These are phyloP conservation scores for Recurvirostra avosetta DNA, from an alignment of 2,113 vertebrate species.

Conservation along the genomic window DNA sequence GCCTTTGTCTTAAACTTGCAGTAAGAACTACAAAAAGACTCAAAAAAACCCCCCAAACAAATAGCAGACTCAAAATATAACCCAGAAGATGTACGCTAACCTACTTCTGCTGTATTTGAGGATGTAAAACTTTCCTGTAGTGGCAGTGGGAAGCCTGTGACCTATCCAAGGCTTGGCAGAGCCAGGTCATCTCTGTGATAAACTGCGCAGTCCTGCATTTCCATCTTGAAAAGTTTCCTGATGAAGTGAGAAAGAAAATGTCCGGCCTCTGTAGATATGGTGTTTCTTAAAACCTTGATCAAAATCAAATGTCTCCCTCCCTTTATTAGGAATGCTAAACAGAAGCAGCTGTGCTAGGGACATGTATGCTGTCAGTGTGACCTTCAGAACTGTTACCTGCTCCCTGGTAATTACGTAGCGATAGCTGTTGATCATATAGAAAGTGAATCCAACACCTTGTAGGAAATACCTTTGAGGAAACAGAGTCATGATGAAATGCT, in stretches of 20 bases:
- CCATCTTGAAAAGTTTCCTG: slow-evolving; percentile 47
- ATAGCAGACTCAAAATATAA: neutral
- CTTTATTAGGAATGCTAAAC: slow-evolving; percentile 37
- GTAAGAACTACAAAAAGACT: neutral
- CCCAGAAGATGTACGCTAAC: neutral
- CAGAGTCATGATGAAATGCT: slow-evolving; percentile 18
- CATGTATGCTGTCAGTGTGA: neutral
- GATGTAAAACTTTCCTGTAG: neutral
- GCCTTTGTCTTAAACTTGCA: neutral
- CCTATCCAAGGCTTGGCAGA: slow-evolving; percentile 26
- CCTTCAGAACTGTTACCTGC: slow-evolving; percentile 44
- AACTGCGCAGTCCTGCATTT: slow-evolving; percentile 39
- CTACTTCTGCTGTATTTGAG: neutral
- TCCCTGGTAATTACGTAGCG: slow-evolving; percentile 7
- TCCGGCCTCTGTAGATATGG: slow-evolving; percentile 33
- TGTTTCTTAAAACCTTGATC: slow-evolving; percentile 55
- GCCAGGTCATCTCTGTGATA: slow-evolving; percentile 51
- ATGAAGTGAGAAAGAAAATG: slow-evolving; percentile 65
- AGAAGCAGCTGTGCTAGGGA: slow-evolving; percentile 58
- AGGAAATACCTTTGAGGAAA: slow-evolving; percentile 52
- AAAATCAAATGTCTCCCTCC: slow-evolving; percentile 59
- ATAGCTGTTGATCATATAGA: slow-evolving; percentile 34
- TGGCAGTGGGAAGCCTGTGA: slow-evolving; percentile 25
- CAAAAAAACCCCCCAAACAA: neutral
- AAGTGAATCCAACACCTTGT: slow-evolving; percentile 61